Conservation (phyloP, 2,113 vertebrate genomes). For the Chiloscyllium plagiosum region DNA sequence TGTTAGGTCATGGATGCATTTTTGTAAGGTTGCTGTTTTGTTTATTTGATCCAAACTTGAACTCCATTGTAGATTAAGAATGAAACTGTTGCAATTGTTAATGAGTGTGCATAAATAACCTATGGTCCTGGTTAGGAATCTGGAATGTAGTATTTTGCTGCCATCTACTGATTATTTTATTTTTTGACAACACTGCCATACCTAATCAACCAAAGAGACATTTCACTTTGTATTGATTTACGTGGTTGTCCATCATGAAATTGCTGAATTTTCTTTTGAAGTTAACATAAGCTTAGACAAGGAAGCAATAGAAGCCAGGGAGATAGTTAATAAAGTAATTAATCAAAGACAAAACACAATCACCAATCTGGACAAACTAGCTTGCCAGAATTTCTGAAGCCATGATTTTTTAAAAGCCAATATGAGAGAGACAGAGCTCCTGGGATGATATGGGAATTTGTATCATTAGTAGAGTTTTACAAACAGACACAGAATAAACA, state of each 20-base stretch:
- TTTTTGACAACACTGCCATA: no score
- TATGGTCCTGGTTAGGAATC: not conserved
- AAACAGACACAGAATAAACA: no score
- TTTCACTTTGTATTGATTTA: not conserved
- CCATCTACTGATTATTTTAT: conserved; percentile 12
- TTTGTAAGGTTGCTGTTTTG: not conserved
- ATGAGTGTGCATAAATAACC: not conserved
- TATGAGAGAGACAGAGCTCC: no score
- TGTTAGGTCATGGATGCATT: not conserved
- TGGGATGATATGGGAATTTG: no score
- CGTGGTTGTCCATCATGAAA: not conserved
- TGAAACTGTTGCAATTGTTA: not conserved
- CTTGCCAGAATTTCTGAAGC: no score
- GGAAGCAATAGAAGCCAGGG: not conserved
- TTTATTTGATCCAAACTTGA: not conserved
- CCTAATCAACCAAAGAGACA: not conserved
- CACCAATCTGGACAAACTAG: not conserved
- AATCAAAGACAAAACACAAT: not conserved
- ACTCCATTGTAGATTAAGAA: not conserved
- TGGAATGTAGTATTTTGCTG: not conserved
- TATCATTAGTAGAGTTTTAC: no score
- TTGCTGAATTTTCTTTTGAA: not conserved
- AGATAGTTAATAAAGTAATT: not conserved
- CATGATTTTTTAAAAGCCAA: no score
- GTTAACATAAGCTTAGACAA: not conserved